Percentiles rank a stretch among this genome's conserved stretches.
Evolutionary conservation across 2,888 invertebrate species (phyloP).

Genomic region (Anoplius nigerrimus): DNA sequence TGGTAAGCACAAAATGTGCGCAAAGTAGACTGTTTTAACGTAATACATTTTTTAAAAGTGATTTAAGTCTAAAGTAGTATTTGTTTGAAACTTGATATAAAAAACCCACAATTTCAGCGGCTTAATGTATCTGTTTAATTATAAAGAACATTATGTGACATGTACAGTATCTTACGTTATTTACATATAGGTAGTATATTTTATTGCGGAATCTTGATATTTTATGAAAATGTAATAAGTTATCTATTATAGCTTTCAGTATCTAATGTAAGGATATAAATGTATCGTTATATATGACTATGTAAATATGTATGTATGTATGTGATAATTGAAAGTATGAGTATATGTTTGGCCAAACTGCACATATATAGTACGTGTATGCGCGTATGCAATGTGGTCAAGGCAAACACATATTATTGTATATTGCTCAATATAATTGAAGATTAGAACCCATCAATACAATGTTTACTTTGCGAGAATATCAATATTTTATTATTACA

Average conservation of each 20-base stretch:
- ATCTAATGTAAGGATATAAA: slow-evolving; percentile 15
- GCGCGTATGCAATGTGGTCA: not conserved
- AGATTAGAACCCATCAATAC: no score
- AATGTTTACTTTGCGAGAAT: no score
- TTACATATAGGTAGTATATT: not conserved
- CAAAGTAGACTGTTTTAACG: no score
- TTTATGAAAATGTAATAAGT: not conserved
- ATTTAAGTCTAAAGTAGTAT: no score
- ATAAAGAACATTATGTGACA: no score
- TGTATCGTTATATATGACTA: not conserved
- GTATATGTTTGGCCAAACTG: slow-evolving; percentile 27
- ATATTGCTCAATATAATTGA: not conserved
- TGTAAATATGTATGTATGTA: slow-evolving; percentile 35
- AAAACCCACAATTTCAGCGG: no score
- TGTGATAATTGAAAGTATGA: slow-evolving; percentile 24
- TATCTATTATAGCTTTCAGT: slow-evolving; percentile 12
- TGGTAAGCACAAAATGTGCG: no score
- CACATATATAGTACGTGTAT: slow-evolving; percentile 28
- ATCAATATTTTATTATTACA: no score
- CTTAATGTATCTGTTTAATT: no score
- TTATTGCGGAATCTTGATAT: slow-evolving; percentile 5
- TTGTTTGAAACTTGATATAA: no score
- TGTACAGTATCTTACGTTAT: no score
- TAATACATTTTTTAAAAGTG: no score
- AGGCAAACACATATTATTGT: not conserved